These are phyloP conservation scores for Paralichthys olivaceus DNA, from an alignment of 2,113 vertebrate genomes.

Conservation along the genomic window DNA sequence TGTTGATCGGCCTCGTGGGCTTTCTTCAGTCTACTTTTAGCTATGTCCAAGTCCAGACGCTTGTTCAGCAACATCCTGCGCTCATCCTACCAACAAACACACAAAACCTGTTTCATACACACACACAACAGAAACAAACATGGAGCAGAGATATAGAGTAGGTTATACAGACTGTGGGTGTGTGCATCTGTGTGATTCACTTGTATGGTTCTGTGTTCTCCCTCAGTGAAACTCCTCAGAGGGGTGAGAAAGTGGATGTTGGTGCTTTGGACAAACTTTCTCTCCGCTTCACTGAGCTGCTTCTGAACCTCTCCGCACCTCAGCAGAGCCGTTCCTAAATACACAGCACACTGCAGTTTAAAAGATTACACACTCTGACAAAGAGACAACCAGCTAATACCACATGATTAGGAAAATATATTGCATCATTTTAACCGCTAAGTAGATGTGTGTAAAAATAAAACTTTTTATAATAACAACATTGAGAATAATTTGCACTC, in stretches of 20 bases:
- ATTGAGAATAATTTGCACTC: slow-evolving; percentile 5
- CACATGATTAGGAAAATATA: neutral
- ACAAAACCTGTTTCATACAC: too few species aligned
- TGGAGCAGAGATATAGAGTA: neutral
- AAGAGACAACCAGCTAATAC: neutral
- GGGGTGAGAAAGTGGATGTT: slow-evolving; percentile 93
- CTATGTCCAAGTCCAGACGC: slow-evolving; percentile 78
- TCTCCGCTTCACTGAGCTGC: slow-evolving; percentile 88
- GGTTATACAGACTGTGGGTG: neutral
- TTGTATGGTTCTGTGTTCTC: slow-evolving; percentile 91
- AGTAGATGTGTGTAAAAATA: too few species aligned
- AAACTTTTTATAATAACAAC: too few species aligned
- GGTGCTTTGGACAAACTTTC: slow-evolving; percentile 90
- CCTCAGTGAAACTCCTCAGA: slow-evolving; percentile 91
- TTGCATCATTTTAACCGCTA: too few species aligned
- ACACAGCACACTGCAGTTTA: neutral
- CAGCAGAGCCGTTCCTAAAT: slow-evolving; percentile 89
- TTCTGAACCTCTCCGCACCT: slow-evolving; percentile 93
- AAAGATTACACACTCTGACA: neutral
- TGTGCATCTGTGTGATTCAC: slow-evolving; percentile 73
- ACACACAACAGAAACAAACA: neutral
- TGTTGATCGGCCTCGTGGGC: slow-evolving; percentile 72
- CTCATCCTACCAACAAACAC: slow-evolving; percentile 62
- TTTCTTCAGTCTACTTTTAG: slow-evolving; percentile 71
- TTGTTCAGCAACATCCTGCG: slow-evolving; percentile 75